Base-by-base conservation (phyloP, 1,140 invertebrate species). In the Drosophila arizonae region DNA sequence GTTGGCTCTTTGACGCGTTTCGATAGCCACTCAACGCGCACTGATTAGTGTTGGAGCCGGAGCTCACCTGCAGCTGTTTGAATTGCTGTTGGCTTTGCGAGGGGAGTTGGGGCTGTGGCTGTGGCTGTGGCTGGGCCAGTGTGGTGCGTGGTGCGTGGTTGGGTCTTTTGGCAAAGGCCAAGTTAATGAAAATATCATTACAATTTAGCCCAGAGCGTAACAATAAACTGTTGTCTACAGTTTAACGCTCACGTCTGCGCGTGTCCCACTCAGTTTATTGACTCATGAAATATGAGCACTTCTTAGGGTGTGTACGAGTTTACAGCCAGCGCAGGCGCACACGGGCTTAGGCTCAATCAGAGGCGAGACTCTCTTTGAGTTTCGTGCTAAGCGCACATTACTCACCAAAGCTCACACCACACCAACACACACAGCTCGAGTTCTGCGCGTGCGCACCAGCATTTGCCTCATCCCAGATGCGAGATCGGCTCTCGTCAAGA, bases 131-230 rank as follows among this genome's bases (percentile, higher is more conserved):
- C 21, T 48, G 36, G 15, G 3, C 4, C 11, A 24, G 21, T 24
- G 43, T n/a, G 43, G 43, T 15, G 41, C 41, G 46, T 48, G 28
- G 57, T 78, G 81, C 81, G 81, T 87, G 81, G 71, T 86, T 71
- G 81, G 45, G 45, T 24, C 68, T 67, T 67, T 74, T 69, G 71
- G 75, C 65, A 87, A 85, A 86, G 81, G 81, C 81, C 81, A 87
- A 86, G 82, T 79, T 86, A 86, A 86, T 86, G 82, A 86, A 86
- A 86, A 86, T 87, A 86, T 86, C 82, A 85, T 85, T 85, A 85
- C 77, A 74, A 52, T 80, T 85, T 85, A 62, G 82, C 81, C 82
- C 78, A 86, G 67, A 86, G 81, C 81, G 69, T 50, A 79, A 68
- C 70, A 80, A 85, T 77, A 80, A 69, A 79, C 68, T 63, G 46